Percentiles rank a stretch among this genome's conserved stretches.
phyloP scores from a whole-genome alignment of 30 jellyfish, hydroid and myxozoan species.

The Chrysaora quinquecirrha region DNA sequence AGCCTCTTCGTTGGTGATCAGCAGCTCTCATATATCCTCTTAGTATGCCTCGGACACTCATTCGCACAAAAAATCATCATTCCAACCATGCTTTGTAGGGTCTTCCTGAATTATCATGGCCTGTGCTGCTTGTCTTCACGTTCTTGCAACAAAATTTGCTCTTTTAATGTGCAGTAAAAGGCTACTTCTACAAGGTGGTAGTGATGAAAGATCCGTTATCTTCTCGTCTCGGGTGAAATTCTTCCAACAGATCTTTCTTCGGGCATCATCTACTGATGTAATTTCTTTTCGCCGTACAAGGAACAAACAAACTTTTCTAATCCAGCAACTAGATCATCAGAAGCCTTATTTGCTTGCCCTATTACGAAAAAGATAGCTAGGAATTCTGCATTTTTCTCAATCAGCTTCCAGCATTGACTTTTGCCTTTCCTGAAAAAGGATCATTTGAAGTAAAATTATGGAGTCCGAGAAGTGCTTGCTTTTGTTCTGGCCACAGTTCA shows the following conservation, averaged over 20 bases:
- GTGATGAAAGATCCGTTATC: constrained; percentile 32
- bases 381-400: constrained; percentile 7
- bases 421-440: not conserved
- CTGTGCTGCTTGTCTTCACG: constrained; percentile 24
- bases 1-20: too few relatives aligned
- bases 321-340: constrained; percentile 13
- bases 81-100: constrained; percentile 31
- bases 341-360: not conserved
- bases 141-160: constrained; percentile 48
- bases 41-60: not conserved
- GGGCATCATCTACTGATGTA: not conserved
- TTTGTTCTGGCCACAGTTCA: constrained; percentile 1
- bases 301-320: constrained; percentile 7
- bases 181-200: constrained; percentile 45
- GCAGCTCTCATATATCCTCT: constrained; percentile 19
- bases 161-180: constrained; percentile 28
- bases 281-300: constrained; percentile 24
- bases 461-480: constrained; percentile 5
- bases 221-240: constrained; percentile 34
- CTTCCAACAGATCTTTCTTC: constrained; percentile 11
- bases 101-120: constrained; percentile 5
- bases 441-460: not conserved
- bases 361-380: not conserved
- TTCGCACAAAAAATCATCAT: not conserved
- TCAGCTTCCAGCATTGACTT: not conserved